Evolutionary conservation across 2,113 vertebrate genomes (phyloP).

Genomic region (Delphinus delphis): DNA sequence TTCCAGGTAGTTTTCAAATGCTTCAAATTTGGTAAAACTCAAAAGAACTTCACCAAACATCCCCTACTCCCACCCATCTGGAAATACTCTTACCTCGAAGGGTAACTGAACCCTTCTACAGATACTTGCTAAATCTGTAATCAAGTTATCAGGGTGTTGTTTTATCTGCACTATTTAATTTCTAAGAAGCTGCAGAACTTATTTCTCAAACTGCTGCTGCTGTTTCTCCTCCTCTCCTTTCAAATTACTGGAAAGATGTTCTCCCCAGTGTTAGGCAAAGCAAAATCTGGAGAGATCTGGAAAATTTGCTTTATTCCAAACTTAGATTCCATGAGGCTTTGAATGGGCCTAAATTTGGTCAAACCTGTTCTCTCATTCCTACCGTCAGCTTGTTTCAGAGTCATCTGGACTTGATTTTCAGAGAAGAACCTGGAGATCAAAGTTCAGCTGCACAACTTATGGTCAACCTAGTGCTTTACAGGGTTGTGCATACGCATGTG

Average conservation of each 20-base stretch:
- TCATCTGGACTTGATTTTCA: slow-evolving; percentile 74
- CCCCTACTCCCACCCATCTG: neutral
- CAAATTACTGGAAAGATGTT: neutral
- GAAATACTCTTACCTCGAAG: neutral
- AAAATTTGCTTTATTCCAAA: slow-evolving; percentile 49
- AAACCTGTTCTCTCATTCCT: slow-evolving; percentile 53
- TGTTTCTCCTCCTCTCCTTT: neutral
- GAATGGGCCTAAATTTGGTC: slow-evolving; percentile 53
- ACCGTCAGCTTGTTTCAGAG: neutral
- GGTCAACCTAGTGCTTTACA: neutral
- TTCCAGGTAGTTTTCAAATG: slow-evolving; percentile 51
- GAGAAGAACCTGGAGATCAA: slow-evolving; percentile 25
- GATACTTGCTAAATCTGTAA: neutral
- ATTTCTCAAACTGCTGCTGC: neutral
- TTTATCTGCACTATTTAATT: neutral
- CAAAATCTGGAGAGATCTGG: slow-evolving; percentile 43
- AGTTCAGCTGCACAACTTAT: neutral
- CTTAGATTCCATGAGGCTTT: slow-evolving; percentile 40
- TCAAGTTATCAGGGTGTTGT: neutral
- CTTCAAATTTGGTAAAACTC: slow-evolving; percentile 28
- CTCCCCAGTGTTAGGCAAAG: slow-evolving; percentile 1
- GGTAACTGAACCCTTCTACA: neutral
- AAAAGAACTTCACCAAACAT: slow-evolving; percentile 27
- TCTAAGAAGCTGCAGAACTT: neutral
- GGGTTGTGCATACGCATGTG: neutral